Evolutionary conservation across 2,888 invertebrate species (phyloP).

Genomic region (Eilema griseolum): DNA sequence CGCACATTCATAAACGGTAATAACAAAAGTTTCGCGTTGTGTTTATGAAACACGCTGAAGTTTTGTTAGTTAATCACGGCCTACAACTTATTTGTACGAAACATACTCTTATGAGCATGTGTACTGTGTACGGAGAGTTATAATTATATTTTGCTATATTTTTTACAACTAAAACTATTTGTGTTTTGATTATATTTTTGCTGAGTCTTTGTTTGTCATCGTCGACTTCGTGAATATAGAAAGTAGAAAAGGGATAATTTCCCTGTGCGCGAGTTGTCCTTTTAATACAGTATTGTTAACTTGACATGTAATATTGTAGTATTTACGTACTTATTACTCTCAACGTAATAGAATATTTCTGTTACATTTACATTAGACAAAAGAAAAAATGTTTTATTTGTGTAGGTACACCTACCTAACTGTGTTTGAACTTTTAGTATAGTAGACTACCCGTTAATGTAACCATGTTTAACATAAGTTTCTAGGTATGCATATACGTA

Average conservation of each 20-base stretch:
- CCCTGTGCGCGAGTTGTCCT: neutral
- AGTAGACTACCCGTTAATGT: too few species aligned
- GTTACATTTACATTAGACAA: neutral
- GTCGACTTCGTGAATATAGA: neutral
- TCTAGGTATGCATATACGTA: too few species aligned
- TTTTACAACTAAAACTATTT: neutral
- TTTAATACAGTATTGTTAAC: neutral
- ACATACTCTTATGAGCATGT: conserved; percentile 27
- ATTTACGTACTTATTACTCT: neutral
- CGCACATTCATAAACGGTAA: conserved; percentile 68
- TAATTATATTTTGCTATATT: conserved; percentile 13
- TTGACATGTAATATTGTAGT: neutral
- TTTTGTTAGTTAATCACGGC: conserved; percentile 73
- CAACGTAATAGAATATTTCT: neutral
- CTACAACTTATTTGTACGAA: conserved; percentile 41
- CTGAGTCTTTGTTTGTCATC: neutral
- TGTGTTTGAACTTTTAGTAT: too few species aligned
- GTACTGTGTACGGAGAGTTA: conserved; percentile 23
- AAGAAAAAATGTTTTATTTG: too few species aligned
- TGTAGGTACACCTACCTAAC: too few species aligned
- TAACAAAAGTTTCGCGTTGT: conserved; percentile 72
- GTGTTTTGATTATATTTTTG: neutral
- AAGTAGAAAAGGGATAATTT: neutral
- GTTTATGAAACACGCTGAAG: conserved; percentile 65
- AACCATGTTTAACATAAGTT: too few species aligned